Conservation (phyloP, 2,888 invertebrate genomes). For the Scrobipalpa atriplicella region DNA sequence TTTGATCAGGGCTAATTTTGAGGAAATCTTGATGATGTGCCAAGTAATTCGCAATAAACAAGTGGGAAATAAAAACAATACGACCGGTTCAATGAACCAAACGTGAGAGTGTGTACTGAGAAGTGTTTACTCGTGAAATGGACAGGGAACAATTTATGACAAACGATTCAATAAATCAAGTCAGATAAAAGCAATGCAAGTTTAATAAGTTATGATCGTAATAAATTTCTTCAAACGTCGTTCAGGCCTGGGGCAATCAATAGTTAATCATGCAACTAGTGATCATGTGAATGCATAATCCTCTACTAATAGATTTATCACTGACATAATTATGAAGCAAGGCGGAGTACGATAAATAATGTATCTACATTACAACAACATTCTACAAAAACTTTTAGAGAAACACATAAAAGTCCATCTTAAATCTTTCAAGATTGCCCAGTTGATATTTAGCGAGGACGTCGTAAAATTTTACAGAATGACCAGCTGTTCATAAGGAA, state of each 20-base stretch:
- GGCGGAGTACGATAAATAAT: constrained; percentile 11
- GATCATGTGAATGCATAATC: constrained; percentile 22
- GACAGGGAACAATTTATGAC: constrained; percentile 28
- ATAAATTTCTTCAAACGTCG: constrained; percentile 42
- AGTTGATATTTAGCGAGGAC: constrained; percentile 2
- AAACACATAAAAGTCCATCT: constrained; percentile 2
- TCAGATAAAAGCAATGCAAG: constrained; percentile 42
- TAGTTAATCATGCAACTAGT: constrained; percentile 35
- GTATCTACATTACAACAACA: not conserved
- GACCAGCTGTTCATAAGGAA: constrained; percentile 17
- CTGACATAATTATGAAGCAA: constrained; percentile 23
- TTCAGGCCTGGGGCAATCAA: constrained; percentile 42
- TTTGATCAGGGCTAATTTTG: constrained; percentile 47
- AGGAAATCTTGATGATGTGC: constrained; percentile 53
- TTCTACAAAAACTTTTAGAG: constrained; percentile 6
- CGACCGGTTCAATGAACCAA: constrained; percentile 52
- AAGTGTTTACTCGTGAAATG: constrained; percentile 25
- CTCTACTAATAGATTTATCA: constrained; percentile 23
- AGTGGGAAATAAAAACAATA: constrained; percentile 46
- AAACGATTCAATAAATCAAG: constrained; percentile 39
- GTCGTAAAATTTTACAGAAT: constrained; percentile 14
- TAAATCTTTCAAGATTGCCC: constrained; percentile 4
- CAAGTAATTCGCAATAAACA: constrained; percentile 46
- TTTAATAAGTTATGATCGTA: constrained; percentile 47
- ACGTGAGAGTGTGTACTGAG: constrained; percentile 39